phyloP scores from a whole-genome alignment of 2,797 vertebrate genomes.

The Gastrophryne carolinensis region DNA sequence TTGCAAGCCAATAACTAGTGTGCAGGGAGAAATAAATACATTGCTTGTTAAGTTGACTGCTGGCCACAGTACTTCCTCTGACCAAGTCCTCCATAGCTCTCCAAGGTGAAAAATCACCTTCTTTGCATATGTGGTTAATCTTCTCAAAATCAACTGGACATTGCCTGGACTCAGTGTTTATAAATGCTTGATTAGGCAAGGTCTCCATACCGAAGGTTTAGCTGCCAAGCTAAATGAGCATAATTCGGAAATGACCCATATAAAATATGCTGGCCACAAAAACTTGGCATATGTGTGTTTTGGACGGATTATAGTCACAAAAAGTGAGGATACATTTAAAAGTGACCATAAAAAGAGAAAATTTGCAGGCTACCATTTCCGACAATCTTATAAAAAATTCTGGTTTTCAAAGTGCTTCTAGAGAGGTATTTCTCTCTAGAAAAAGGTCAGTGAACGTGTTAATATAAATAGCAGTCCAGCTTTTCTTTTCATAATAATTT shows the following conservation, averaged over 20 bases:
- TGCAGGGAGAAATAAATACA: conserved; percentile 34
- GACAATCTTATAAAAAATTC: no score
- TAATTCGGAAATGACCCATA: not conserved
- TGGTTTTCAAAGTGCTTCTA: no score
- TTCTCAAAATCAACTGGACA: not conserved
- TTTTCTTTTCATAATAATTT: no score
- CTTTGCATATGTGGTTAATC: not conserved
- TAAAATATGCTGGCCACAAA: not conserved
- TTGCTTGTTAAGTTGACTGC: conserved; percentile 37
- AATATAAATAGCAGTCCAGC: no score
- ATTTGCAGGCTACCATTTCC: no score
- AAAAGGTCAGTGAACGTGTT: no score
- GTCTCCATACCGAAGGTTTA: not conserved
- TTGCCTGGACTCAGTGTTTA: not conserved
- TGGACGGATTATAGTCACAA: no score
- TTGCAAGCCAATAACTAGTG: conserved; percentile 5
- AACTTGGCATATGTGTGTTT: not conserved
- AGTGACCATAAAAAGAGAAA: no score
- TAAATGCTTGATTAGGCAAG: not conserved
- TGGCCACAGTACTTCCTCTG: conserved; percentile 27
- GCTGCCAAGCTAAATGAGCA: not conserved
- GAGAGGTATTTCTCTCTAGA: no score
- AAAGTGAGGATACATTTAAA: no score
- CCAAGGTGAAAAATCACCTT: not conserved
- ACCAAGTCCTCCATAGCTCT: not conserved